phyloP scores from a whole-genome alignment of 2,888 invertebrate genomes.

The Dendrolimus pini region DNA sequence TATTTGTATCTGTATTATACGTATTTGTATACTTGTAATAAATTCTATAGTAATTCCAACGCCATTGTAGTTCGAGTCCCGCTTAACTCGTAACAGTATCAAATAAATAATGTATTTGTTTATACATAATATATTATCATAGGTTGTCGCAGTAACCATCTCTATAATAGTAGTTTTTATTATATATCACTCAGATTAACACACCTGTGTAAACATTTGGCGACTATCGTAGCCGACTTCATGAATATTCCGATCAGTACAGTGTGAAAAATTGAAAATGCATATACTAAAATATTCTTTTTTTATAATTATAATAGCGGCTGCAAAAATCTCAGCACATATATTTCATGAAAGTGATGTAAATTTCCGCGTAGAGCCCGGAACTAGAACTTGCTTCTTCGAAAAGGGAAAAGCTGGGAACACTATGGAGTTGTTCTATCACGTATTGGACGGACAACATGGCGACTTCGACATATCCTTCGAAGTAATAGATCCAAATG shows the following conservation, averaged over 20 bases:
- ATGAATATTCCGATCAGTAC: too few species aligned
- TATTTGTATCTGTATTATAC: too few species aligned
- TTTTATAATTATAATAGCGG: slow-evolving; percentile 14
- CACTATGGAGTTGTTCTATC: slow-evolving; percentile 55
- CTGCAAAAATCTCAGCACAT: slow-evolving; percentile 21
- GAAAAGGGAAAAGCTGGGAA: slow-evolving; percentile 51
- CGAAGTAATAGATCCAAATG: slow-evolving; percentile 80
- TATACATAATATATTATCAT: too few species aligned
- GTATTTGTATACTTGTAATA: too few species aligned
- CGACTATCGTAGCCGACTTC: background rate
- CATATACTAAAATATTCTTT: slow-evolving; percentile 3
- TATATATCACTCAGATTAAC: too few species aligned
- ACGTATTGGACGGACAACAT: slow-evolving; percentile 87
- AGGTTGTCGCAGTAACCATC: too few species aligned
- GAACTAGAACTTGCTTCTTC: slow-evolving; percentile 51
- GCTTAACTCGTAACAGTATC: too few species aligned
- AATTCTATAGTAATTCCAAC: too few species aligned
- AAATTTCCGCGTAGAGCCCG: slow-evolving; percentile 55
- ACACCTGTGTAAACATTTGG: slow-evolving; percentile 5
- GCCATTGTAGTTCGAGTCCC: too few species aligned
- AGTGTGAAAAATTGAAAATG: background rate
- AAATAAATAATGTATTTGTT: too few species aligned
- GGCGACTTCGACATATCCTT: slow-evolving; percentile 91
- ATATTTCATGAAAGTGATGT: slow-evolving; percentile 46
- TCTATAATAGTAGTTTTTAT: too few species aligned